Conservation (phyloP, 2,113 vertebrate species). For the Otis tarda region DNA sequence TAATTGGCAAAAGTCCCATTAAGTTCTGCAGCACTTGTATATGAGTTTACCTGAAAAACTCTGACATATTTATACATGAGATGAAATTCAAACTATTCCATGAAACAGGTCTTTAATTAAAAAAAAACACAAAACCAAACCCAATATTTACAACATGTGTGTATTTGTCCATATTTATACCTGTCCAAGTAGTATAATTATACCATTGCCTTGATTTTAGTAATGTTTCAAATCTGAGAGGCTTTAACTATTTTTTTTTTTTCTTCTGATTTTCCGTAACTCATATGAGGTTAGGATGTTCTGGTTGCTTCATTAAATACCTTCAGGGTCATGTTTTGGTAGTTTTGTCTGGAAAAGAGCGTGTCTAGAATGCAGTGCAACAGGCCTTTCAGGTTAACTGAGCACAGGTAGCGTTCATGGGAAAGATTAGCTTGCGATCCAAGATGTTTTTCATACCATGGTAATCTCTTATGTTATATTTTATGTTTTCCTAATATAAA, state of each 20-base stretch:
- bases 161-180: background rate
- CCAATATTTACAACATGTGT: background rate
- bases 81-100: background rate
- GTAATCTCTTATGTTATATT: background rate
- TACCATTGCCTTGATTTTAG: background rate
- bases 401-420: conserved; percentile 20
- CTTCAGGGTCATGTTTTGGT: conserved; percentile 56
- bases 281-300: background rate
- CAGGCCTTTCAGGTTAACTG: conserved; percentile 52
- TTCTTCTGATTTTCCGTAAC: background rate
- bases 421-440: conserved; percentile 19
- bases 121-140: background rate
- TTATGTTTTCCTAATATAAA: background rate
- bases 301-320: conserved; percentile 40
- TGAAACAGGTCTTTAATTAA: background rate
- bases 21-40: background rate
- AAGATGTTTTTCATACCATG: conserved; percentile 55
- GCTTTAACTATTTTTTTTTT: background rate
- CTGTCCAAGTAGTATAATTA: background rate
- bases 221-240: background rate
- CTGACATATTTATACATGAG: background rate
- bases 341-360: conserved; percentile 63
- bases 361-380: conserved; percentile 52
- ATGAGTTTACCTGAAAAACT: background rate
- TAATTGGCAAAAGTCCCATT: background rate